Percentiles rank a stretch among this genome's conserved stretches.
These are phyloP conservation scores for Sphaerodactylus townsendi DNA, from an alignment of 2,113 vertebrate species.

Conservation along the genomic window DNA sequence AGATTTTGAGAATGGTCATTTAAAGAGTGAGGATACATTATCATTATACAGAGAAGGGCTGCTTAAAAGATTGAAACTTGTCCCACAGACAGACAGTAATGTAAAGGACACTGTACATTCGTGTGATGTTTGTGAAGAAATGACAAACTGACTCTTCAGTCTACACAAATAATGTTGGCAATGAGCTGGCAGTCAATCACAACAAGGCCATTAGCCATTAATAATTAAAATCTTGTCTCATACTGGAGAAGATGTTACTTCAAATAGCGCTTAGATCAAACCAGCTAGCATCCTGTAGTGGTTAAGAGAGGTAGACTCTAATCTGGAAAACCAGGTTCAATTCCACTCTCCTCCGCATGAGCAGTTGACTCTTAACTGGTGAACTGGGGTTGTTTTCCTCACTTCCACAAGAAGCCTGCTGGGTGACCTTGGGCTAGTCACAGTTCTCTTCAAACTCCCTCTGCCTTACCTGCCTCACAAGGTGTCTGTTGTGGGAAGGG, in stretches of 20 bases:
- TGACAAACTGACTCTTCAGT: background rate
- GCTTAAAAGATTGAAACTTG: background rate
- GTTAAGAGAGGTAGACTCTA: too few relatives aligned
- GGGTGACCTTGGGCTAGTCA: too few relatives aligned
- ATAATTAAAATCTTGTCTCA: background rate
- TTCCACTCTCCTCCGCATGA: too few relatives aligned
- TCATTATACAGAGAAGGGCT: background rate
- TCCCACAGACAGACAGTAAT: background rate
- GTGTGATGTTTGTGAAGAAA: background rate
- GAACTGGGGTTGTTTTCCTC: too few relatives aligned
- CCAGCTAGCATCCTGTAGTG: too few relatives aligned
- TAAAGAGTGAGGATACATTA: background rate
- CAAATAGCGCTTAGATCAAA: background rate
- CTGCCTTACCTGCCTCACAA: too few relatives aligned
- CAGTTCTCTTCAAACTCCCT: too few relatives aligned
- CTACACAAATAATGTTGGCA: background rate
- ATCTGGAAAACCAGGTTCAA: too few relatives aligned
- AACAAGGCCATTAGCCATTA: background rate
- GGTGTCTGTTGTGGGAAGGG: too few relatives aligned
- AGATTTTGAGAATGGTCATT: background rate
- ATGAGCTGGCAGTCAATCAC: background rate
- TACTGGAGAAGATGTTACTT: background rate
- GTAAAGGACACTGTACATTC: background rate
- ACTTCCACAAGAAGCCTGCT: too few relatives aligned
- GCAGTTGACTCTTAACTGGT: too few relatives aligned